Percentiles rank a stretch among this genome's conserved stretches.
Conservation (phyloP, 2,113 vertebrate species). For the Nannospalax galili region DNA sequence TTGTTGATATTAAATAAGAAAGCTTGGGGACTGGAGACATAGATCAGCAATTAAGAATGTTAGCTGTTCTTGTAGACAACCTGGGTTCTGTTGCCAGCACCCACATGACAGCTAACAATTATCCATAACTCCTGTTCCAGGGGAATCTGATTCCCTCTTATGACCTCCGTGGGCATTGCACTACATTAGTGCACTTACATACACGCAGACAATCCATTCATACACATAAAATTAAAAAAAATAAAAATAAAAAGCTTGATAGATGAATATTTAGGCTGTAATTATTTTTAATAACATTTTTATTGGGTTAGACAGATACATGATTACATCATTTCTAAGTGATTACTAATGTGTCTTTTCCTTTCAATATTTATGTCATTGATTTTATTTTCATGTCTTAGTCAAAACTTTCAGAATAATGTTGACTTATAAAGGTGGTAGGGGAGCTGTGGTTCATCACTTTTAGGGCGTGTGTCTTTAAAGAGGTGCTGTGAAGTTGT, state of each 20-base stretch:
- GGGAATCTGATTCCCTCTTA: no score
- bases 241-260: no score
- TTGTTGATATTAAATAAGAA: neutral
- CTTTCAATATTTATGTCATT: slow-evolving; percentile 10
- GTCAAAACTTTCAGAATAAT: slow-evolving; percentile 30
- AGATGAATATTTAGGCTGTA: neutral
- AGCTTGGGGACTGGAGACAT: no score
- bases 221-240: no score
- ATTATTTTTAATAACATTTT: neutral
- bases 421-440: neutral
- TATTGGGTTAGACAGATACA: neutral
- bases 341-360: neutral
- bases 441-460: neutral
- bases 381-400: slow-evolving; percentile 32
- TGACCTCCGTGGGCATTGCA: no score
- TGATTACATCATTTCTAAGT: slow-evolving; percentile 8
- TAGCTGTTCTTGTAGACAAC: no score
- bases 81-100: no score
- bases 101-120: no score
- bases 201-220: no score
- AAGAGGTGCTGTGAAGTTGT: neutral
- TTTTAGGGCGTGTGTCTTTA: neutral
- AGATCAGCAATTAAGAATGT: no score
- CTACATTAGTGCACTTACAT: no score
- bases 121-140: no score